Conservation (phyloP, 1,140 invertebrate genomes). For the Nymphalis io region DNA sequence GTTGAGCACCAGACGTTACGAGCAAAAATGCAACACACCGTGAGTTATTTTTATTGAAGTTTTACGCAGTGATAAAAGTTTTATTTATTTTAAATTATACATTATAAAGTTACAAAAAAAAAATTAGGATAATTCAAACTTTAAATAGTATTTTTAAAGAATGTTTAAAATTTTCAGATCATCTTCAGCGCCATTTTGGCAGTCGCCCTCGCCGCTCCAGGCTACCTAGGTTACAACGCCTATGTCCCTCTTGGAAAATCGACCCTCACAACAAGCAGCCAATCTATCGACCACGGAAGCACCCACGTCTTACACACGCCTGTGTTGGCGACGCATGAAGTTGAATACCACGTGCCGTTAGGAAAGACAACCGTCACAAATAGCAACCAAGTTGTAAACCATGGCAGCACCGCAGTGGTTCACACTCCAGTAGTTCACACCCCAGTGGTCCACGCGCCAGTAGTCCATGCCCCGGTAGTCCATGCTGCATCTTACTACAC, state of each 20-base stretch:
- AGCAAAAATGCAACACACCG: constrained; percentile 49
- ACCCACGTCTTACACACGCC: constrained; percentile 46
- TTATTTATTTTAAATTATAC: not conserved
- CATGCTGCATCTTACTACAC: constrained; percentile 45
- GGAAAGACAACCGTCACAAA: constrained; percentile 64
- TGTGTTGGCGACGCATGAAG: constrained; percentile 54
- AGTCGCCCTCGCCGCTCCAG: not conserved
- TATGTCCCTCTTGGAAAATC: constrained; percentile 49
- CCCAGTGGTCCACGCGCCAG: constrained; percentile 42
- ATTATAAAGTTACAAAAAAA: too few species aligned
- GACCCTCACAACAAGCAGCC: constrained; percentile 57
- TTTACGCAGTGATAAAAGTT: not conserved
- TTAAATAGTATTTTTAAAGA: too few species aligned
- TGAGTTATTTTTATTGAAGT: constrained; percentile 32
- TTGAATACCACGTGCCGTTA: constrained; percentile 48
- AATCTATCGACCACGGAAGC: constrained; percentile 63
- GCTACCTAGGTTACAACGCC: constrained; percentile 1
- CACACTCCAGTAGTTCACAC: constrained; percentile 54
- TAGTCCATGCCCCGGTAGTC: constrained; percentile 39
- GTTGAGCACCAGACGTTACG: constrained; percentile 38
- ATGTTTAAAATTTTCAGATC: not conserved
- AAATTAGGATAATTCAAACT: too few species aligned
- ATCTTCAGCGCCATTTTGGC: constrained; percentile 14
- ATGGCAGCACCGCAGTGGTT: constrained; percentile 54
- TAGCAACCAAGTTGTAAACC: constrained; percentile 64